These are phyloP conservation scores for Paracanthobrama guichenoti DNA, from an alignment of 2,113 vertebrate genomes.

Conservation along the genomic window DNA sequence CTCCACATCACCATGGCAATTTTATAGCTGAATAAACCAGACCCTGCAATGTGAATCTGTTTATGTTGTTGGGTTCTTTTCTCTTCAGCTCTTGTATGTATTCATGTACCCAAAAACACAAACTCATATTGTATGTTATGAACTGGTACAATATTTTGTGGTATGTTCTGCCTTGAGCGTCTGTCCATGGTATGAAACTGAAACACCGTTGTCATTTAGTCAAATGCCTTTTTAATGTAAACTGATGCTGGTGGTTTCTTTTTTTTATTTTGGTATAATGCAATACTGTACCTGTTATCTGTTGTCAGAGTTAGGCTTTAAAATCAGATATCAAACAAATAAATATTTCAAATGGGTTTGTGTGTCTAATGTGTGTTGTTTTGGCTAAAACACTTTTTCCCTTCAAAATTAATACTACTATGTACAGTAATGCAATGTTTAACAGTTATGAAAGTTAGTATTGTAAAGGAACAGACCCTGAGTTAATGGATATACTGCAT, in stretches of 20 bases:
- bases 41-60: background rate
- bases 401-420: too few species aligned
- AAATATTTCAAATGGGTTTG: conserved; percentile 68
- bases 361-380: conserved; percentile 5
- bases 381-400: too few species aligned
- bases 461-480: too few species aligned
- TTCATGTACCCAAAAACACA: conserved; percentile 14
- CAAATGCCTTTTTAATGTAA: conserved; percentile 65
- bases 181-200: conserved; percentile 40
- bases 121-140: conserved; percentile 28
- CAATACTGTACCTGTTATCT: conserved; percentile 70
- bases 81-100: conserved; percentile 7
- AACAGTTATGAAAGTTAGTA: too few species aligned
- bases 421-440: too few species aligned
- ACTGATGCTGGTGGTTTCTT: conserved; percentile 68
- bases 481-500: too few species aligned
- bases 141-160: conserved; percentile 31
- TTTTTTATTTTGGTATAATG: conserved; percentile 18
- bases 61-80: background rate
- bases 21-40: conserved; percentile 10
- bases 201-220: conserved; percentile 54
- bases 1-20: background rate
- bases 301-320: conserved; percentile 73
- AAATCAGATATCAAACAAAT: conserved; percentile 74
- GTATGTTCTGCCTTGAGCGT: conserved; percentile 46